phyloP scores from a whole-genome alignment of 2,888 invertebrate species.

The Anodontia alba region DNA sequence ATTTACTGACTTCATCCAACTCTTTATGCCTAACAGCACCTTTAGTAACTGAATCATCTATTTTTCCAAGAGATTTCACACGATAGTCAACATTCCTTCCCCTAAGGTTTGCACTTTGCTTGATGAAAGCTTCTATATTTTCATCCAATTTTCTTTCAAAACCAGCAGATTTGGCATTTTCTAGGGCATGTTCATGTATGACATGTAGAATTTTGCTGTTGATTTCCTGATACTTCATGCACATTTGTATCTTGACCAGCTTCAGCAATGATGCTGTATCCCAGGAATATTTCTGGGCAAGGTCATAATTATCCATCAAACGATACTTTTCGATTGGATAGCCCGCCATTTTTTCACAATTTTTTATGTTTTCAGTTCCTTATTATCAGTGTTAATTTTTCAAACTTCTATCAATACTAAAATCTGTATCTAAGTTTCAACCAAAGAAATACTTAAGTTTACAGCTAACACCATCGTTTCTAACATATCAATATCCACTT shows the following conservation, averaged over 20 bases:
- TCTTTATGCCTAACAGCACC: background rate
- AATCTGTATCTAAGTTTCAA: background rate
- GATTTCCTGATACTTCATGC: conserved; percentile 52
- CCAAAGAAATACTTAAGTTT: too few species aligned
- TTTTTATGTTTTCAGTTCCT: background rate
- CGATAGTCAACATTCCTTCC: background rate
- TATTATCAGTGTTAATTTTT: too few species aligned
- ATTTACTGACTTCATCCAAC: background rate
- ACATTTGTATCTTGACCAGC: conserved; percentile 58
- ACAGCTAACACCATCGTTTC: too few species aligned
- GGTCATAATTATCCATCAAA: conserved; percentile 56
- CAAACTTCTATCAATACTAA: background rate
- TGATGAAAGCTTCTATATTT: background rate
- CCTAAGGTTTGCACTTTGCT: background rate
- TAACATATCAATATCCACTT: too few species aligned
- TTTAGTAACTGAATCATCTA: background rate
- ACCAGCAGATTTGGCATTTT: conserved; percentile 21
- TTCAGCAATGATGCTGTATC: conserved; percentile 46
- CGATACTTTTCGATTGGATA: conserved; percentile 49
- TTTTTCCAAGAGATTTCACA: background rate
- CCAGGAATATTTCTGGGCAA: conserved; percentile 56
- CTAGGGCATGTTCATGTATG: conserved; percentile 40
- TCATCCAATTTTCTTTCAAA: background rate
- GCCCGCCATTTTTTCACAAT: conserved; percentile 45
- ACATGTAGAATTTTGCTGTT: conserved; percentile 44